These are phyloP conservation scores for Acrobasis consociella DNA, from an alignment of 2,888 invertebrate species.

Conservation along the genomic window DNA sequence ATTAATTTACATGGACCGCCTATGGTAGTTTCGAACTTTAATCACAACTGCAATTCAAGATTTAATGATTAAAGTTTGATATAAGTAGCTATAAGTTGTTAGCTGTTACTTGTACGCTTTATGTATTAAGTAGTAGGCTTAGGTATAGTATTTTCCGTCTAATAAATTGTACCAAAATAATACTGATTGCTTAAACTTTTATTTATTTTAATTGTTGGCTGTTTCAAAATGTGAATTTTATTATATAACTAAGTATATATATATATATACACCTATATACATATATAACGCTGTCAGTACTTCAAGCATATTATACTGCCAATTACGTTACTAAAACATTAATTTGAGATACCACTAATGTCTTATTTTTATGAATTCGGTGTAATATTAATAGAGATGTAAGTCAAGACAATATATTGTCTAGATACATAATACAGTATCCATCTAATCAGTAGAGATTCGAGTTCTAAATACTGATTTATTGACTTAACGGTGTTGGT, in stretches of 20 bases:
- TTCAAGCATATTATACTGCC: too few relatives aligned
- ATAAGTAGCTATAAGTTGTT: constrained; percentile 19
- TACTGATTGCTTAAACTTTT: constrained; percentile 11
- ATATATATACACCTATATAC: not conserved
- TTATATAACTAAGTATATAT: not conserved
- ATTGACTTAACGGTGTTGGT: too few relatives aligned
- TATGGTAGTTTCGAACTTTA: constrained; percentile 9
- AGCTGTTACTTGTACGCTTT: constrained; percentile 20
- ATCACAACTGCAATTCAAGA: constrained; percentile 9
- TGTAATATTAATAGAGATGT: too few relatives aligned
- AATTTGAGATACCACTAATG: too few relatives aligned
- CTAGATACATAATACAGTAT: too few relatives aligned
- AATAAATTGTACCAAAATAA: constrained; percentile 22
- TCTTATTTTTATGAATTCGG: too few relatives aligned
- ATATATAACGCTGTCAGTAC: constrained; percentile 3
- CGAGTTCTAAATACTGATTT: too few relatives aligned
- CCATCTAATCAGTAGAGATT: too few relatives aligned
- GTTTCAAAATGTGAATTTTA: constrained; percentile 11
- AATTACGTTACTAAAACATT: too few relatives aligned
- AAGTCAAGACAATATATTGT: too few relatives aligned
- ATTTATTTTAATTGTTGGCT: constrained; percentile 12
- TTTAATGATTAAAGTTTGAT: constrained; percentile 17
- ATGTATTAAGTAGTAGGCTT: constrained; percentile 6
- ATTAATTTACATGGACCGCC: constrained; percentile 7
- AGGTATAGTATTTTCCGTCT: constrained; percentile 19